Evolutionary conservation across 2,797 vertebrate species (phyloP).

Genomic region (Lemur catta): DNA sequence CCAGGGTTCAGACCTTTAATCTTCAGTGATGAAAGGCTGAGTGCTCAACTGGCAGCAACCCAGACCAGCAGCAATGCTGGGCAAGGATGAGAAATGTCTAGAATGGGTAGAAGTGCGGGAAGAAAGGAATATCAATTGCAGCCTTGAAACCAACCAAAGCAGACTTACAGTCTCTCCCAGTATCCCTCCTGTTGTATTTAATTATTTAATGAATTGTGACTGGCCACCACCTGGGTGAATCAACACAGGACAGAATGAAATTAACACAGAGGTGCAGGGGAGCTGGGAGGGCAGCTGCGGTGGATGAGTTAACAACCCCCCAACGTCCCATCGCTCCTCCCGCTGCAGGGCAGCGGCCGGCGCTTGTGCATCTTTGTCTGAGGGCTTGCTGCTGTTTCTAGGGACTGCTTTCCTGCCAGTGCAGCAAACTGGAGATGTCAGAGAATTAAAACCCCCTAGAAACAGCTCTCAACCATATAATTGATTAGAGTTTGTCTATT

Average conservation of each 20-base stretch:
- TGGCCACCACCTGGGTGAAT: background rate
- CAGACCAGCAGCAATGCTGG: background rate
- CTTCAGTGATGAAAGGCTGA: background rate
- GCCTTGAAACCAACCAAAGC: background rate
- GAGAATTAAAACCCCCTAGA: background rate
- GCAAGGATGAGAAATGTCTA: background rate
- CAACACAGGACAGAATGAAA: background rate
- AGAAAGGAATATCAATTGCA: background rate
- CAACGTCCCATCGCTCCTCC: accelerated
- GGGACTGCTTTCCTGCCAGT: accelerated
- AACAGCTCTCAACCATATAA: background rate
- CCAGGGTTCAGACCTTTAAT: background rate
- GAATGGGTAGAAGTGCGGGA: background rate
- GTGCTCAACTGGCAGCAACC: background rate
- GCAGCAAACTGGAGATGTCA: background rate
- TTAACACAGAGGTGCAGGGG: accelerated
- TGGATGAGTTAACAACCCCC: accelerated
- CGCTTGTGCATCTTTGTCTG: accelerated
- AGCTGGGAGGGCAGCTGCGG: background rate
- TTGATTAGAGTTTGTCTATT: background rate
- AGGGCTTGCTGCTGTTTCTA: background rate
- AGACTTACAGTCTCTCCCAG: accelerated
- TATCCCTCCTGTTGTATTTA: background rate
- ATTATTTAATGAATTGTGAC: background rate
- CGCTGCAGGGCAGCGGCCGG: accelerated